Conservation (phyloP, 2,888 invertebrate genomes). For the Gymnoscelis rufifasciata region DNA sequence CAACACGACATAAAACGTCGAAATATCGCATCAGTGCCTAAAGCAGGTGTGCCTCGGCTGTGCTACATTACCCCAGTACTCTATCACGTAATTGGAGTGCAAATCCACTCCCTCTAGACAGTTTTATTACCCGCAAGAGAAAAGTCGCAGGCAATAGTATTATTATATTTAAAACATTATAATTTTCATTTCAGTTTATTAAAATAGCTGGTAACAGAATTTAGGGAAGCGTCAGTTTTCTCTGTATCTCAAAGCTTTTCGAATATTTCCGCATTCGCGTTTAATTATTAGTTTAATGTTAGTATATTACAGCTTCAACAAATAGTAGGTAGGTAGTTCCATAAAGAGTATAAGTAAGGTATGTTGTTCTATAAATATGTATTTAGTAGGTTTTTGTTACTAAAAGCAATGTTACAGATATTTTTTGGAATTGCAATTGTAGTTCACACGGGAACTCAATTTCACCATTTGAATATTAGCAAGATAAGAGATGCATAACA, state of each 20-base stretch:
- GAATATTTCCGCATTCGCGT: conserved; percentile 12
- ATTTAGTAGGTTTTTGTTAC: too few relatives aligned
- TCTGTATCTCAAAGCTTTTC: conserved; percentile 6
- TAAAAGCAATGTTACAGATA: too few relatives aligned
- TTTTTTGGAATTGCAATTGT: too few relatives aligned
- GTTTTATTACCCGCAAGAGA: conserved; percentile 53
- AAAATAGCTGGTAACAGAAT: conserved; percentile 23
- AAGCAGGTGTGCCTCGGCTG: conserved; percentile 26
- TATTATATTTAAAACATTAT: conserved; percentile 54
- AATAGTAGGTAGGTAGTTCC: too few relatives aligned
- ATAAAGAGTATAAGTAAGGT: too few relatives aligned
- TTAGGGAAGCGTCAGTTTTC: conserved; percentile 18
- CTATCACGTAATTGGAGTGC: conserved; percentile 48
- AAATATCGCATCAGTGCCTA: conserved; percentile 37
- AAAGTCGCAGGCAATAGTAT: conserved; percentile 64
- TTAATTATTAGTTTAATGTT: too few relatives aligned
- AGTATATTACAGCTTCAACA: too few relatives aligned
- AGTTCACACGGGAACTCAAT: too few relatives aligned
- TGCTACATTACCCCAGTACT: conserved; percentile 13
- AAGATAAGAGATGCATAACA: too few relatives aligned
- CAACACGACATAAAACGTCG: conserved; percentile 46
- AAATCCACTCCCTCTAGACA: conserved; percentile 54
- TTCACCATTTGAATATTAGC: too few relatives aligned
- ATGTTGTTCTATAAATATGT: too few relatives aligned
- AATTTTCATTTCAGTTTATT: conserved; percentile 39